Base-by-base conservation (phyloP, 2,888 invertebrate species). In the Vanessa cardui region DNA sequence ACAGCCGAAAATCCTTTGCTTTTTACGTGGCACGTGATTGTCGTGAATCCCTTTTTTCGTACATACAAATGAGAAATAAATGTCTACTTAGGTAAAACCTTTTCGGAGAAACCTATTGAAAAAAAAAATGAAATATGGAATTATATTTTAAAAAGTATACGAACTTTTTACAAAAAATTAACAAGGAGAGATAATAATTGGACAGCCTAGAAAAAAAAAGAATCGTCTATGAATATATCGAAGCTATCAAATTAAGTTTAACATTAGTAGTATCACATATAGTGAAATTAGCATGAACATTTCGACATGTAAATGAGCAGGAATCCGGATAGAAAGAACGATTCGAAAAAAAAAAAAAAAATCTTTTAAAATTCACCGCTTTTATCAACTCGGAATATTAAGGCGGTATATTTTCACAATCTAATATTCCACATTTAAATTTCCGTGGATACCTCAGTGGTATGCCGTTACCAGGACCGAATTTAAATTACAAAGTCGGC, bases 401-500 rank as follows among this genome's bases (percentile, higher is more conserved):
- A 81, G 77, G 77, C 76, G 76, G 79, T 83, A 83, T 81, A 83
- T 81, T 83, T 83, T 81, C 79, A 73, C 74, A 72, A 87, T 87
- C 84, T 88, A 84, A 87, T 87, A 88, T 86, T 82, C 82, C 77
- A 77, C 80, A 88, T 89, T 89, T 88, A 89, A 89, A 90, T 89
- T 88, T 86, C 78, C 80, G 84, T 81, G 80, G 72, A 78, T 76
- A 73, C 77, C 75, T 73, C 66, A 52, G 72, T 68, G 72, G 71
- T 72, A 68, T 70, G 62, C 70, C 58, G 63, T 71, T 54, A 68
- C 62, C 79, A 75, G 75, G 74, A 77, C 72, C 75, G 83, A 81
- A 90, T 90, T 90, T 90, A 90, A 90, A 90, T 90, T 88, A 87
- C 90, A 90, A 90, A 90, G 86, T 87, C 82, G 76, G 79, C 84